Evolutionary conservation across 2,113 vertebrate species (phyloP), one percentile per base, ranked within the genome.

Genomic region (Speoplatyrhinus poulsoni): DNA sequence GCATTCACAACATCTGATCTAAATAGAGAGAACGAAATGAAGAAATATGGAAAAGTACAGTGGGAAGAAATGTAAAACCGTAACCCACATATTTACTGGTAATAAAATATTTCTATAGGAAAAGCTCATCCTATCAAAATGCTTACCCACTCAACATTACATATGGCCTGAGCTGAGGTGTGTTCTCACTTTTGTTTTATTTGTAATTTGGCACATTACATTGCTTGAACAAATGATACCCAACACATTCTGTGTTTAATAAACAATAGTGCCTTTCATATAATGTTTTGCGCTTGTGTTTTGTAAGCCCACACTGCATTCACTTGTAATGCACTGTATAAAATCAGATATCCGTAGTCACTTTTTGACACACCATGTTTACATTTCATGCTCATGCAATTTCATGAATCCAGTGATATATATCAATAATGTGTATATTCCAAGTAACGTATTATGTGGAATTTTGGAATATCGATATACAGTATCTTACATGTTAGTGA

Each of bases 1-100:
- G 87, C 86, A 89, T 87, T 90, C 78, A 73, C 72, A 88, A 84
- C 79, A 86, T 87, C 85, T 88, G 89, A 89, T 91, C 90, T 92
- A 89, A 90, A 90, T 92, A 88, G 87, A 84, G 74, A 77, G 73
- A 68, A 54, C 72, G 62, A 71, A 77, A 68, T 81, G 3, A 80
- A 79, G 59, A 65, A 8, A 49, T 47, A 55, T 70, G 57, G 72
- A 89, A 80, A 90, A 81, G 69, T 82, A 72, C 55, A 73, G 72
- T 61, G 67, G 9, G 69, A 65, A 74, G 76, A 81, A 78, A 89
- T 83, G 82, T 69, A 75, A 85, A 76, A 76, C 72, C 59, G 65
- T 72, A 46, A 9, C 6, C 6, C 3, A 54, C 52, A n/a, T 58
- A 26, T 53, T 73, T 55, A 9, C 33, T 32, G 1, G 2, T 33